Conservation (phyloP, 2,113 vertebrate genomes). For the Vimba vimba region DNA sequence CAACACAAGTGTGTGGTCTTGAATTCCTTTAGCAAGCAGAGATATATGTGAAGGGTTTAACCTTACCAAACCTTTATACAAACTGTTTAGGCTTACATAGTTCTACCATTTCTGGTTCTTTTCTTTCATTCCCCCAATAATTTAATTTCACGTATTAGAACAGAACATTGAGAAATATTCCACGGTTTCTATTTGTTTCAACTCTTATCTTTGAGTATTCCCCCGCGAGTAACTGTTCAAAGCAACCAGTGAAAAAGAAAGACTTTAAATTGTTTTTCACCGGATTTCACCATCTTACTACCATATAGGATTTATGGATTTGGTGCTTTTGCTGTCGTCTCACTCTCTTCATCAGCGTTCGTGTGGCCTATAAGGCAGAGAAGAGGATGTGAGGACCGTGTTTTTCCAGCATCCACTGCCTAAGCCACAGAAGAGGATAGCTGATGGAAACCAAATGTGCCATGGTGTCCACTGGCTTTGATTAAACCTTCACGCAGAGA, state of each 20-base stretch:
- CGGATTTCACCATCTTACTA: not conserved
- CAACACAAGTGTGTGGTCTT: constrained; percentile 40
- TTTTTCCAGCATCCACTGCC: constrained; percentile 35
- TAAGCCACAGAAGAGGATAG: constrained; percentile 58
- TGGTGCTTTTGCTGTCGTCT: constrained; percentile 28
- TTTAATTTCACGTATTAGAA: not conserved
- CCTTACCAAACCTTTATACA: not conserved
- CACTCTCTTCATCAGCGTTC: constrained; percentile 61
- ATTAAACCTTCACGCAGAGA: constrained; percentile 68
- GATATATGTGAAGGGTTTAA: not conserved
- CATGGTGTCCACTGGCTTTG: constrained; percentile 68
- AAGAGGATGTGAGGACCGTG: constrained; percentile 35
- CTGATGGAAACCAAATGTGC: constrained; percentile 78
- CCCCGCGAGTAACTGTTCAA: not conserved
- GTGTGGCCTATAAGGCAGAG: constrained; percentile 65
- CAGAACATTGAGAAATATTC: constrained; percentile 13
- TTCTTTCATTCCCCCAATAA: not conserved
- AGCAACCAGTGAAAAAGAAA: not conserved
- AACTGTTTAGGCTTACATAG: not conserved
- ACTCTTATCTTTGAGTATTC: not conserved
- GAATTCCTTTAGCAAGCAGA: constrained; percentile 5
- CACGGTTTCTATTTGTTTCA: not conserved
- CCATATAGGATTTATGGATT: not conserved
- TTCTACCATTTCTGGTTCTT: not conserved
- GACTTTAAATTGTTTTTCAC: not conserved